Evolutionary conservation across 2,888 invertebrate genomes (phyloP).

Genomic region (Thumatha senex): DNA sequence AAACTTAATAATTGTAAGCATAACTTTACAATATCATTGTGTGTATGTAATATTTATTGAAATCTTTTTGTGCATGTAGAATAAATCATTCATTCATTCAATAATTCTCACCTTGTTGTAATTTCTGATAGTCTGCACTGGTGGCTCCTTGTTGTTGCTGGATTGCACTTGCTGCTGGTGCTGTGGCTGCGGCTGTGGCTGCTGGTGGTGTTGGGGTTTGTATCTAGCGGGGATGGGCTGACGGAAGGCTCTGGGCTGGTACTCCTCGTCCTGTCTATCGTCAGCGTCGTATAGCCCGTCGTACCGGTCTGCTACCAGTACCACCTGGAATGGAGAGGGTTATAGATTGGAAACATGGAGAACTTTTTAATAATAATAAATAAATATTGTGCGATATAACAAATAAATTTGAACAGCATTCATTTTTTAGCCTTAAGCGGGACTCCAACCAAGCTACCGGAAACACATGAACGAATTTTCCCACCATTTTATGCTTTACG

Average conservation of each 20-base stretch:
- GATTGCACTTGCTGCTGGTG: conserved; percentile 66
- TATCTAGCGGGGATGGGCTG: conserved; percentile 36
- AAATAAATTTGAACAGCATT: too few species aligned
- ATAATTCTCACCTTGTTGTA: conserved; percentile 86
- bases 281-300: conserved; percentile 66
- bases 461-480: too few species aligned
- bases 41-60: too few species aligned
- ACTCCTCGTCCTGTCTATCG: conserved; percentile 67
- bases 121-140: conserved; percentile 92
- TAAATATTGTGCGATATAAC: too few species aligned
- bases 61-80: too few species aligned
- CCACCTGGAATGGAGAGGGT: conserved; percentile 59
- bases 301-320: conserved; percentile 71
- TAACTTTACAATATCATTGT: too few species aligned
- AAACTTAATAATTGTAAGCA: too few species aligned
- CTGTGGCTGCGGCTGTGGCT: conserved; percentile 26
- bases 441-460: too few species aligned
- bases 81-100: too few species aligned
- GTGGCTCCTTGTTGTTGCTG: conserved; percentile 85
- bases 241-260: conserved; percentile 60
- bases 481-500: too few species aligned
- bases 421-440: too few species aligned
- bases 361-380: neutral
- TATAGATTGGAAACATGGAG: neutral
- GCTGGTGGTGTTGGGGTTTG: conserved; percentile 41